These are phyloP conservation scores for Ernsta delagoae DNA, from an alignment of 2,888 invertebrate genomes.

Conservation along the genomic window DNA sequence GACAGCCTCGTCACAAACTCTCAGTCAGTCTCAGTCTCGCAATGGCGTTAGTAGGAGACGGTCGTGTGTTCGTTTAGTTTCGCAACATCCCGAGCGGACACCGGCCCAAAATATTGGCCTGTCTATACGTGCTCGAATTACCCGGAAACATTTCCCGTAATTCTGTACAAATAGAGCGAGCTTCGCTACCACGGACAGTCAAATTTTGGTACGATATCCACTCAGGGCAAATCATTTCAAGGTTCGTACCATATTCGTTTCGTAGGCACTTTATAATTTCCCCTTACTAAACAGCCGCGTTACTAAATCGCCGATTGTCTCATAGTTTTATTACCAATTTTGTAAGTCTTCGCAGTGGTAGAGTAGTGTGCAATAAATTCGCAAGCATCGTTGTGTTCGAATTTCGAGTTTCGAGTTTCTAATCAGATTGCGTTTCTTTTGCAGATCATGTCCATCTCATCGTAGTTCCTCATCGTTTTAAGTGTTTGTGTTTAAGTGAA, in stretches of 20 bases:
- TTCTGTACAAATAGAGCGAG: slow-evolving; percentile 69
- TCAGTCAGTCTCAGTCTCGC: slow-evolving; percentile 79
- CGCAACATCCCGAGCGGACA: slow-evolving; percentile 82
- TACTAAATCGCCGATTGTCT: slow-evolving; percentile 70
- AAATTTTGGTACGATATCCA: slow-evolving; percentile 85
- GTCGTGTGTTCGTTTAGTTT: slow-evolving; percentile 81
- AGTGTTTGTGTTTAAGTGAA: slow-evolving; percentile 77
- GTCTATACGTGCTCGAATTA: slow-evolving; percentile 81
- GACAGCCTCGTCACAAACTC: slow-evolving; percentile 45
- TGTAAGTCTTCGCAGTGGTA: slow-evolving; percentile 56
- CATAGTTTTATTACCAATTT: slow-evolving; percentile 68
- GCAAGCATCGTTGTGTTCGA: slow-evolving; percentile 43
- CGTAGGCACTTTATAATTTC: slow-evolving; percentile 70
- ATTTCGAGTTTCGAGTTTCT: slow-evolving; percentile 48
- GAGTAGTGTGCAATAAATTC: slow-evolving; percentile 51
- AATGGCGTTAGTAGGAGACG: slow-evolving; percentile 80
- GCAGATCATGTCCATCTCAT: slow-evolving; percentile 84
- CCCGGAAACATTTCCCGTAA: slow-evolving; percentile 75
- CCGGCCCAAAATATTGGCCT: slow-evolving; percentile 86
- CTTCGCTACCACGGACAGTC: slow-evolving; percentile 79
- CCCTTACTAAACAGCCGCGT: slow-evolving; percentile 73
- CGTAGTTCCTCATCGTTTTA: slow-evolving; percentile 78
- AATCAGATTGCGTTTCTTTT: slow-evolving; percentile 69
- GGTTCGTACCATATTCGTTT: slow-evolving; percentile 81
- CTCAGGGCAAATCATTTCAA: slow-evolving; percentile 84